Conservation (phyloP, 2,113 vertebrate genomes). For the Phalacrocorax pelagicus region DNA sequence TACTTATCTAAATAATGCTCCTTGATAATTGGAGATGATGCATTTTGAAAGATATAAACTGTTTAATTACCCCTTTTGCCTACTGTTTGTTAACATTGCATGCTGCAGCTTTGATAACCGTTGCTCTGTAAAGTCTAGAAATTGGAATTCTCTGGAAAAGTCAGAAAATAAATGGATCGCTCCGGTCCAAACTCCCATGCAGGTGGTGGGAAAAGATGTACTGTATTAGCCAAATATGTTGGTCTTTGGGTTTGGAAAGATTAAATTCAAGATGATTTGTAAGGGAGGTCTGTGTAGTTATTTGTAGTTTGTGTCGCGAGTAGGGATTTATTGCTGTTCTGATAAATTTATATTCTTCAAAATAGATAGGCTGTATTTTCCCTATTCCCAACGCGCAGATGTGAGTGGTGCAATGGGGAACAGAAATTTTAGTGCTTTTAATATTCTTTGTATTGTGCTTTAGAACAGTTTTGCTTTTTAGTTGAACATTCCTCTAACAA, state of each 20-base stretch:
- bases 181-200: neutral
- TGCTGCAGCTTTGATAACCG: neutral
- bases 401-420: neutral
- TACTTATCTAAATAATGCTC: neutral
- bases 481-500: neutral
- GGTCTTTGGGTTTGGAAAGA: slow-evolving; percentile 14
- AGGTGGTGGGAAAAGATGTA: neutral
- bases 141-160: neutral
- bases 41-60: neutral
- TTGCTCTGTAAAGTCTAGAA: neutral
- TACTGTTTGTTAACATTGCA: neutral
- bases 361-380: neutral
- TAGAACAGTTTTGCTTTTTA: neutral
- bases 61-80: neutral
- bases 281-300: neutral
- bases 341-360: slow-evolving; percentile 29
- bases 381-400: neutral
- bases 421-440: slow-evolving; percentile 47
- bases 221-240: neutral
- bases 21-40: neutral
- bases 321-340: slow-evolving; percentile 14
- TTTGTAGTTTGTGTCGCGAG: slow-evolving; percentile 28
- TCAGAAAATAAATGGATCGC: neutral
- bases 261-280: slow-evolving; percentile 47
- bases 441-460: slow-evolving; percentile 18